Base-by-base conservation (phyloP, 2,113 vertebrate genomes). In the Parotia lawesii region DNA sequence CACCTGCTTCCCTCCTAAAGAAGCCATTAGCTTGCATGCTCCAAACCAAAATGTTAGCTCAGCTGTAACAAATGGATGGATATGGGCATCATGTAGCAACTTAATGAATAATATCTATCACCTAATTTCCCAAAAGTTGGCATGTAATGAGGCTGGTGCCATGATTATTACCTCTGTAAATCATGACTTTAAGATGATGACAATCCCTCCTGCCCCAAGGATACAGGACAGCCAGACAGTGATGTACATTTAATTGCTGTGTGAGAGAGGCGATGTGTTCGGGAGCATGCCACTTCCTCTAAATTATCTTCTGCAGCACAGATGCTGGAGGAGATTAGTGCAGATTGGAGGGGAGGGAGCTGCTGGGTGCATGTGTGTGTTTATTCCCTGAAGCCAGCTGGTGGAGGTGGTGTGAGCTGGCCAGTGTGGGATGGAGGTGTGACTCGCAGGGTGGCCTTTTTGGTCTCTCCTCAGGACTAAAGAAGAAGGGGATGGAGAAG, bases 41-140 rank as follows among this genome's bases (percentile, higher is more conserved):
- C 88, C 0, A 0, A 94, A 85, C 90, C 83, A 95, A 96, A 97
- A 91, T 85, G 93, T 95, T 95, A 95, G 88, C 94, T 94, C 92
- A 95, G 96, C 90, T 96, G 62, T 87, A 95, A 90, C 94, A 96
- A 94, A 96, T 93, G 92, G 95, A 96, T 92, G 84, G 92, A 76
- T 95, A 90, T 76, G 92, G 87, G 89, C 88, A 87, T 95, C 69
- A 10, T 94, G 78, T 77, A 89, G 93, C 90, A 96, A 94, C 95
- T 89, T 97, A 97, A 97, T 95, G 94, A 97, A 95, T 96, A 96
- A 95, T 96, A 96, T 97, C 95, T 96, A 95, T 97, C 95, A 96
- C 93, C 93, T 95, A 90, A 96, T 97, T 96, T 97, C 84, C 92
- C 1, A 20, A 95, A 96, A 89, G 89, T 93, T 96, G 93, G 89